phyloP scores from a whole-genome alignment of 2,888 invertebrate genomes.

The Periphyllus acericola region DNA sequence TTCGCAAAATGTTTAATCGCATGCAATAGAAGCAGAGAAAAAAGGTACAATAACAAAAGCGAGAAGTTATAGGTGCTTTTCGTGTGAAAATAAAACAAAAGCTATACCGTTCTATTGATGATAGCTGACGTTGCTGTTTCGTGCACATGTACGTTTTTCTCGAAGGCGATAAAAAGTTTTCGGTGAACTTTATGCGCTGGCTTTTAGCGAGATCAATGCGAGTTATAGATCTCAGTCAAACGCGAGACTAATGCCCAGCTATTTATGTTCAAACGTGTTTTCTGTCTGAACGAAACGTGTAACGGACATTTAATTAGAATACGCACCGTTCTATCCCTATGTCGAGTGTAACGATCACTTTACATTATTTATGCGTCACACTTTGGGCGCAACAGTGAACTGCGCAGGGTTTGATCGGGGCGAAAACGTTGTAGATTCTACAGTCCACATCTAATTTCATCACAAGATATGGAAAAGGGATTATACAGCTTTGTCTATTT shows the following conservation, averaged over 20 bases:
- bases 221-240: background rate
- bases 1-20: too few species aligned
- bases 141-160: background rate
- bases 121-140: background rate
- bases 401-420: background rate
- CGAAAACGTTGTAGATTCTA: background rate
- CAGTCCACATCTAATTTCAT: background rate
- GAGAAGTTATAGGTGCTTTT: background rate
- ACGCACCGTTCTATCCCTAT: too few species aligned
- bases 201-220: background rate
- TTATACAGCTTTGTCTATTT: background rate
- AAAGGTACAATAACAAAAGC: background rate
- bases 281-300: background rate
- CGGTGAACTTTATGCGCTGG: background rate
- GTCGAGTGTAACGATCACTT: background rate
- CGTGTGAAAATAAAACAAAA: slow-evolving; percentile 9
- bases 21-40: too few species aligned
- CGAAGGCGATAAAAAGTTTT: background rate
- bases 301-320: background rate
- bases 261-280: background rate
- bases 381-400: background rate
- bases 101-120: background rate
- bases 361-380: background rate
- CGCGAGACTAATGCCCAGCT: background rate
- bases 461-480: background rate